Percentiles rank a stretch among this genome's conserved stretches.
Evolutionary conservation across 1,140 invertebrate species (phyloP).

Genomic region (Zaprionus camerounensis): DNA sequence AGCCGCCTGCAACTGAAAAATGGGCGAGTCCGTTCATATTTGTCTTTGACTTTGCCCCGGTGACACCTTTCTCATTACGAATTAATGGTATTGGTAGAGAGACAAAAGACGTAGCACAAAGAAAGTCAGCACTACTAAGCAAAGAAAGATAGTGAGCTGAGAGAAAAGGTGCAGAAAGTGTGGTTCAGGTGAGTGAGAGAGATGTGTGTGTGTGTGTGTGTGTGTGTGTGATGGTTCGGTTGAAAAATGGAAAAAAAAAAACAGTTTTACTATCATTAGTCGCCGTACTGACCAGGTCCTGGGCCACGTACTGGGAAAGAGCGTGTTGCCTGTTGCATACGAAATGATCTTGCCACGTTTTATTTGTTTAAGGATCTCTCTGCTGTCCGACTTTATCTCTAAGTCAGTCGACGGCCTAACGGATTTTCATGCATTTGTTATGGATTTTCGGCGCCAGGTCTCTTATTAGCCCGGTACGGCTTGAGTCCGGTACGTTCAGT

Average conservation of each 20-base stretch:
- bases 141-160: neutral
- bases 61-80: conserved; percentile 83
- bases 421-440: conserved; percentile 81
- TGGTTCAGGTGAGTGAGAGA: conserved; percentile 25
- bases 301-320: conserved; percentile 32
- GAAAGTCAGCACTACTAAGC: conserved; percentile 53
- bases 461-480: conserved; percentile 60
- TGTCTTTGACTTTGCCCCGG: conserved; percentile 73
- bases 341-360: conserved; percentile 52
- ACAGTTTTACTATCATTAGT: conserved; percentile 78
- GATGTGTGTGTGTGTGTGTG: neutral
- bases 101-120: conserved; percentile 24
- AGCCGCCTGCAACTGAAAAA: conserved; percentile 15
- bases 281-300: conserved; percentile 26
- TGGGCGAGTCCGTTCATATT: conserved; percentile 69
- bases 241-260: conserved; percentile 59
- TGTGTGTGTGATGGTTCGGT: conserved; percentile 29
- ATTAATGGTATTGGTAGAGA: conserved; percentile 75
- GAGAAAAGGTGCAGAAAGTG: conserved; percentile 52
- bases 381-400: conserved; percentile 38
- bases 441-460: conserved; percentile 81
- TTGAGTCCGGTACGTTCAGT: neutral
- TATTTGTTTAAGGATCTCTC: conserved; percentile 71
- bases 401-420: conserved; percentile 58
- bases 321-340: conserved; percentile 66